Conservation (phyloP, 2,888 invertebrate species). For the Zeuzera pyrina region DNA sequence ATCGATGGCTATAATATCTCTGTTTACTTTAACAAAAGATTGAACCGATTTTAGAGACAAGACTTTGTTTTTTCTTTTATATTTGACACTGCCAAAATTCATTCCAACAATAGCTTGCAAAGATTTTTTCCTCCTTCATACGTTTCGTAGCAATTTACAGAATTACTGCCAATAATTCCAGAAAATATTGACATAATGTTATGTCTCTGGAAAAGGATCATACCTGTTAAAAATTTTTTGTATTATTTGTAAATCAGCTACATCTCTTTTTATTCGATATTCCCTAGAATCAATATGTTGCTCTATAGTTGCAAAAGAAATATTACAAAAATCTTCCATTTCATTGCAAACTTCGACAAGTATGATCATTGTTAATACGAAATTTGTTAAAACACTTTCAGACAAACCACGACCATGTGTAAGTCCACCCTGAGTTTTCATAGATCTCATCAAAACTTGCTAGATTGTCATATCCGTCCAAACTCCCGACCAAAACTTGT, state of each 20-base stretch:
- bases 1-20: slow-evolving; percentile 17
- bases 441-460: slow-evolving; percentile 24
- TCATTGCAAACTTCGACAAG: slow-evolving; percentile 15
- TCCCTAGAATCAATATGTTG: slow-evolving; percentile 27
- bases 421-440: slow-evolving; percentile 23
- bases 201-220: slow-evolving; percentile 24
- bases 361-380: slow-evolving; percentile 20
- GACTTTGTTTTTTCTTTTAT: slow-evolving; percentile 25
- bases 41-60: slow-evolving; percentile 20
- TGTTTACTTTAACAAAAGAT: slow-evolving; percentile 22
- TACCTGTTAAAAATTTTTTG: slow-evolving; percentile 19
- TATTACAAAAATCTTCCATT: slow-evolving; percentile 16
- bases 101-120: slow-evolving; percentile 21
- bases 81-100: slow-evolving; percentile 22
- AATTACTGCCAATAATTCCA: slow-evolving; percentile 23
- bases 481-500: slow-evolving; percentile 19
- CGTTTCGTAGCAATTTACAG: slow-evolving; percentile 19
- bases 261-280: slow-evolving; percentile 26
- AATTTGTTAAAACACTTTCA: slow-evolving; percentile 21
- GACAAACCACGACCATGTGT: slow-evolving; percentile 18
- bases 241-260: slow-evolving; percentile 21
- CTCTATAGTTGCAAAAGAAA: slow-evolving; percentile 19
- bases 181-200: slow-evolving; percentile 23
- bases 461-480: slow-evolving; percentile 28
- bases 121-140: slow-evolving; percentile 20